phyloP scores from a whole-genome alignment of 2,797 vertebrate species.

The Allobates femoralis region DNA sequence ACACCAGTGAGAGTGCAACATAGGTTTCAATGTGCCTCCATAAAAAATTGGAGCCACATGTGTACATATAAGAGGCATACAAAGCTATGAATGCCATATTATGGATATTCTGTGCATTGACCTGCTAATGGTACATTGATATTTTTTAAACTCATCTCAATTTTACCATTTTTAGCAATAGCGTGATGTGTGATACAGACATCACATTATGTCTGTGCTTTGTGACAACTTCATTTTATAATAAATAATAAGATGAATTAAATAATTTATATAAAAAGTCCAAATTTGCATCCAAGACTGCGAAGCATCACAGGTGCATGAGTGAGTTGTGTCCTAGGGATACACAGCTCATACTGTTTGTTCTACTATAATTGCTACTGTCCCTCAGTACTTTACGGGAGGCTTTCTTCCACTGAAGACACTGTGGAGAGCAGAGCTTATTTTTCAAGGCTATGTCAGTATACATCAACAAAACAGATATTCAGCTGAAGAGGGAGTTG shows the following conservation, averaged over 20 bases:
- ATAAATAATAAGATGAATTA: background rate
- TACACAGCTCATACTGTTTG: background rate
- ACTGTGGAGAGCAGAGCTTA: conserved; percentile 7
- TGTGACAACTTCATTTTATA: background rate
- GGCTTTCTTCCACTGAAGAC: conserved; percentile 14
- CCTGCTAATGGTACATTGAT: background rate
- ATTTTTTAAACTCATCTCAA: background rate
- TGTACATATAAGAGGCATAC: background rate
- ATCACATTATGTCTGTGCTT: background rate
- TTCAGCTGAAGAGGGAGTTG: conserved; percentile 13
- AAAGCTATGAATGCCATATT: background rate
- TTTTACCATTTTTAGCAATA: background rate
- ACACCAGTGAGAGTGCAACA: no score
- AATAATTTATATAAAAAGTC: conserved; percentile 12
- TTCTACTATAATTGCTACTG: conserved; percentile 24
- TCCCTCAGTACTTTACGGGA: conserved; percentile 15
- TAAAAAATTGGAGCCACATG: background rate
- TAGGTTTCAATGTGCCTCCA: background rate
- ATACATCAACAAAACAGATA: conserved; percentile 25
- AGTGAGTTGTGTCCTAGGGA: conserved; percentile 7
- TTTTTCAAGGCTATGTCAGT: conserved; percentile 46
- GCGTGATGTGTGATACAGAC: background rate
- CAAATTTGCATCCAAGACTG: background rate
- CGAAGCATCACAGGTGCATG: background rate
- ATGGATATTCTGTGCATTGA: background rate